These are phyloP conservation scores for Bufo bufo DNA, from an alignment of 2,113 vertebrate species.

Conservation along the genomic window DNA sequence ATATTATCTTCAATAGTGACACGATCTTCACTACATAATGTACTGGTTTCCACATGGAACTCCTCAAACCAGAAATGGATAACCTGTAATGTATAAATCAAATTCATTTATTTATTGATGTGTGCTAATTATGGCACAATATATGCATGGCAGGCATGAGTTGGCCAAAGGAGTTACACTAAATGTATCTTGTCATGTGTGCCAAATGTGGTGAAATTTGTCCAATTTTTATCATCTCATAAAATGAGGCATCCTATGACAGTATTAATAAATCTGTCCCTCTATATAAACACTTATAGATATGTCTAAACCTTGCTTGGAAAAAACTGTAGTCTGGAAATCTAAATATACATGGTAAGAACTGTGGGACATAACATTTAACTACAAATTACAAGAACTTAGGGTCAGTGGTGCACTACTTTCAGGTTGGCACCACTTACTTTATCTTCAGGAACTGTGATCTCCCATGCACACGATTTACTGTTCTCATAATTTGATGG, in stretches of 20 bases:
- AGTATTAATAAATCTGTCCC: background rate
- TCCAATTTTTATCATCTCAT: no score
- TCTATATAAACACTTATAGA: background rate
- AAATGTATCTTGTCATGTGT: no score
- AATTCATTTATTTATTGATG: no score
- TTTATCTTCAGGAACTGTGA: conserved; percentile 74
- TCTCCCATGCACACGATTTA: conserved; percentile 73
- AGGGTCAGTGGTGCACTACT: background rate
- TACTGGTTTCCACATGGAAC: conserved; percentile 71
- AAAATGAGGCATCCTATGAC: background rate
- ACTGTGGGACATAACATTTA: background rate
- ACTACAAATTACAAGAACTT: background rate
- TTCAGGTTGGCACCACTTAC: conserved; percentile 60
- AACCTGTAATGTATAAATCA: conserved; percentile 63
- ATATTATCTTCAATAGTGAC: conserved; percentile 70
- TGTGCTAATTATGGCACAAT: no score
- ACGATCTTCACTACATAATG: conserved; percentile 68
- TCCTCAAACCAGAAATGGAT: conserved; percentile 77
- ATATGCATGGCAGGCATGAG: no score
- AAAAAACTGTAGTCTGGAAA: background rate
- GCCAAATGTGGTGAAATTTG: no score
- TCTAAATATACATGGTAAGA: background rate
- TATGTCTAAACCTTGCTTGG: background rate
- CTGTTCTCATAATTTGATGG: conserved; percentile 72
- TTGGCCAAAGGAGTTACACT: no score